A percentile compares a stretch with the other conserved stretches of the same genome.
These are phyloP conservation scores for Ectropis grisescens DNA, from an alignment of 1,140 invertebrate genomes.

Conservation along the genomic window DNA sequence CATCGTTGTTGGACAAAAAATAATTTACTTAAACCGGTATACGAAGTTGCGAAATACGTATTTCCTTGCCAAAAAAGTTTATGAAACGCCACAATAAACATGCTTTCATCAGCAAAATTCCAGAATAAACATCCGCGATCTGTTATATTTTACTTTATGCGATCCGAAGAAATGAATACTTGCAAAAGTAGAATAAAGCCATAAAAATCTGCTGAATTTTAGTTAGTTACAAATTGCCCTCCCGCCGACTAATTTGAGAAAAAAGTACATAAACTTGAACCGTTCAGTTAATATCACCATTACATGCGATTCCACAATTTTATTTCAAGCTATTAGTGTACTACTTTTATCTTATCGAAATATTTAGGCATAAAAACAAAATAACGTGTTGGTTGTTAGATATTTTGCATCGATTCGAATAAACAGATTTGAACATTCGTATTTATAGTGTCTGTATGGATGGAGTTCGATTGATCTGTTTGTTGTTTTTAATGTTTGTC, in stretches of 20 bases:
- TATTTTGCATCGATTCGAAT: slow-evolving; percentile 20
- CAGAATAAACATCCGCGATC: too few species aligned
- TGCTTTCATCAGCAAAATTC: too few species aligned
- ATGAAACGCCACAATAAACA: too few species aligned
- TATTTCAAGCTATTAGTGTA: slow-evolving; percentile 56
- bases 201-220: slow-evolving; percentile 15
- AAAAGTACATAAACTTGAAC: slow-evolving; percentile 44
- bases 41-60: too few species aligned
- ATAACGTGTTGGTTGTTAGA: slow-evolving; percentile 34
- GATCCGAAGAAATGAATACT: background rate
- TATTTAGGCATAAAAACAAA: slow-evolving; percentile 52
- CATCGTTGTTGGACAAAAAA: too few species aligned
- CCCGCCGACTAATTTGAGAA: slow-evolving; percentile 38
- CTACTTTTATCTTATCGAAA: slow-evolving; percentile 52
- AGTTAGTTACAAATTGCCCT: slow-evolving; percentile 25
- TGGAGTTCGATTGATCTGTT: slow-evolving; percentile 62
- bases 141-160: too few species aligned
- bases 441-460: slow-evolving; percentile 40
- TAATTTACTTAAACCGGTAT: too few species aligned
- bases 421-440: slow-evolving; percentile 28
- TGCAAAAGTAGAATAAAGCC: background rate
- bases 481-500: slow-evolving; percentile 63
- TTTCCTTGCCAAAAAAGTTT: too few species aligned
- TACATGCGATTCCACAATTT: slow-evolving; percentile 65
- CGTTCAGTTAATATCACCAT: slow-evolving; percentile 57